Conservation (phyloP, 2,113 vertebrate species). For the Podiceps cristatus region DNA sequence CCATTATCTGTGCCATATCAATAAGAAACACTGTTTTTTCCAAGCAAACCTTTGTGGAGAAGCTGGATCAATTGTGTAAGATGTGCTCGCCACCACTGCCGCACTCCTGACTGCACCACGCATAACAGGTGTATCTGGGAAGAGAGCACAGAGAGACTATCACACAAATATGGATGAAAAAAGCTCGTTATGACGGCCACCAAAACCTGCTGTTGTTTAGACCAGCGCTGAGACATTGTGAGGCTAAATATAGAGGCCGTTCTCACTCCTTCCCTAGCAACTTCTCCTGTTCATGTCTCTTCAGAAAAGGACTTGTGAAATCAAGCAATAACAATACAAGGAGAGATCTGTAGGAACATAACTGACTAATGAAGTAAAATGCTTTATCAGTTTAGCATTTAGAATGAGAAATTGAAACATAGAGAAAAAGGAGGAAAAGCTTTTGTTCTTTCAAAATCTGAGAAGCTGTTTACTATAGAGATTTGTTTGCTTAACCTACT, state of each 20-base stretch:
- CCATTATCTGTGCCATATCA: not conserved
- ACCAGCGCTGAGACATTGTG: not conserved
- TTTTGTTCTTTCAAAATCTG: not conserved
- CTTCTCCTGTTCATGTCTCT: not conserved
- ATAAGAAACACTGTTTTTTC: not conserved
- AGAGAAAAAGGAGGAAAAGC: not conserved
- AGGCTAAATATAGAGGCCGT: constrained; percentile 17
- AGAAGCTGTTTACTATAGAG: constrained; percentile 20
- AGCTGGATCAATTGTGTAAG: not conserved
- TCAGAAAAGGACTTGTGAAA: not conserved
- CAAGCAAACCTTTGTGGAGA: not conserved
- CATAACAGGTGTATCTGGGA: not conserved
- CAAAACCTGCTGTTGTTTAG: not conserved
- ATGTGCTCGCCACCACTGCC: not conserved
- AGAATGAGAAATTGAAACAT: not conserved
- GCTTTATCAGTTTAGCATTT: not conserved
- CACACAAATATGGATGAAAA: not conserved
- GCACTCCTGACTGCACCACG: not conserved
- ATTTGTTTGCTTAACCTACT: constrained; percentile 45
- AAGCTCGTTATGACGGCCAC: not conserved
- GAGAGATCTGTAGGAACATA: not conserved
- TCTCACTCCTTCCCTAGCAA: constrained; percentile 18
- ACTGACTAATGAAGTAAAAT: not conserved
- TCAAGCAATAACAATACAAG: not conserved
- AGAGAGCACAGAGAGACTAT: not conserved